Evolutionary conservation across 1,140 invertebrate genomes (phyloP).

Genomic region (Brachionus manjavacas): DNA sequence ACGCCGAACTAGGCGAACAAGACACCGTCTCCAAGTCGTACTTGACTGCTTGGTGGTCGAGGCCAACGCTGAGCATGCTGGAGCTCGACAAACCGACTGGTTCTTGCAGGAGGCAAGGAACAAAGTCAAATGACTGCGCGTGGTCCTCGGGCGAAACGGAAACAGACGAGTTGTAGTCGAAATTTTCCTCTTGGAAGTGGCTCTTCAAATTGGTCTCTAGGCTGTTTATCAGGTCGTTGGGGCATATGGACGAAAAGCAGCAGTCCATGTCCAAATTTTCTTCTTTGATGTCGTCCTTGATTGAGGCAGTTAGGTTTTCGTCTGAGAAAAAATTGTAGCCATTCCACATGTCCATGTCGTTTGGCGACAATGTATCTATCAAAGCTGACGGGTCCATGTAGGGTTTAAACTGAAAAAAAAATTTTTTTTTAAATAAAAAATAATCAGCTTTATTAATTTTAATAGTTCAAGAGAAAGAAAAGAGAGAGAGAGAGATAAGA

Average conservation of each 20-base stretch:
- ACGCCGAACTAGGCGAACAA: background rate
- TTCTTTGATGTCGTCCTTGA: slow-evolving; percentile 37
- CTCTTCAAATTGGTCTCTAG: background rate
- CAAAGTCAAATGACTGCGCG: background rate
- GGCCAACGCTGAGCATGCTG: background rate
- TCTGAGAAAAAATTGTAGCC: slow-evolving; percentile 25
- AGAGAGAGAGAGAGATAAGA: slow-evolving; percentile 2
- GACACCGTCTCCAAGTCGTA: background rate
- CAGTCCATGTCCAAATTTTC: slow-evolving; percentile 41
- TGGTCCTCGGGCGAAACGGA: background rate
- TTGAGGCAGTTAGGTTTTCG: slow-evolving; percentile 1
- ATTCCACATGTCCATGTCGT: slow-evolving; percentile 40
- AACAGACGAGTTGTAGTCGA: background rate
- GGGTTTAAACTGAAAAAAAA: slow-evolving; percentile 5
- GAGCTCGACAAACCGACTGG: background rate
- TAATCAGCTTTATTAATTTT: background rate
- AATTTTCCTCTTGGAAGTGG: background rate
- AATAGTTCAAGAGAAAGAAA: background rate
- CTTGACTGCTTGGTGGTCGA: background rate
- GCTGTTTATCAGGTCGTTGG: slow-evolving; percentile 29
- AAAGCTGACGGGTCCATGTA: slow-evolving; percentile 33
- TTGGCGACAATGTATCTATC: slow-evolving; percentile 37
- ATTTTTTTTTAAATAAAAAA: too few relatives aligned
- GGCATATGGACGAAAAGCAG: slow-evolving; percentile 39
- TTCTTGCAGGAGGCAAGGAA: background rate